Evolutionary conservation across 2,797 vertebrate species (phyloP).

Genomic region (Sitta carolinensis): DNA sequence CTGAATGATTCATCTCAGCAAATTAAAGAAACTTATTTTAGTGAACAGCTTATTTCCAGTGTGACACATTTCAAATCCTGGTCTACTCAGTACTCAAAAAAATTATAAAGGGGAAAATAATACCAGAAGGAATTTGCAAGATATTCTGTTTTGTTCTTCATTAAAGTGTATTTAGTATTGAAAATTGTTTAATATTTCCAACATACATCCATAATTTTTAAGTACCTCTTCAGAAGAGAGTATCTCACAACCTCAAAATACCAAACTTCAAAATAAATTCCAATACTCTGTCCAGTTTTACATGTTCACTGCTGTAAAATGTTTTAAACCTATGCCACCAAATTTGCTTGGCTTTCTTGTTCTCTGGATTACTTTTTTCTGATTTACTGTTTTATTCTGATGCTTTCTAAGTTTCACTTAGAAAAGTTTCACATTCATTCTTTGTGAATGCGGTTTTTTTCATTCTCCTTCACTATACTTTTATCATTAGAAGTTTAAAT

Average conservation of each 20-base stretch:
- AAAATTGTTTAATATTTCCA: not conserved
- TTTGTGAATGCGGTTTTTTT: no score
- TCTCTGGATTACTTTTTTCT: not conserved
- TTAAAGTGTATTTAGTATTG: not conserved
- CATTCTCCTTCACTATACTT: not conserved
- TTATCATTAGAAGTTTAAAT: not conserved
- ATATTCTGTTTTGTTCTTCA: not conserved
- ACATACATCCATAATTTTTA: not conserved
- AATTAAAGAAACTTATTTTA: not conserved
- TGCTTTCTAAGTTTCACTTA: not conserved
- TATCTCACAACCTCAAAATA: not conserved
- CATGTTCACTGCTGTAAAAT: not conserved
- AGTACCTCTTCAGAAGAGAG: not conserved
- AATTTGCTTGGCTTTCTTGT: not conserved
- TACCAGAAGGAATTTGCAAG: not conserved
- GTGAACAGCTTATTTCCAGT: not conserved
- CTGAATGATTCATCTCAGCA: not conserved
- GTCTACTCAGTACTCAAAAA: not conserved
- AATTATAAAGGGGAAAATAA: not conserved
- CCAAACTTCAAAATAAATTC: not conserved
- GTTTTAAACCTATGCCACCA: not conserved
- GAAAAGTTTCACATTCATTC: not conserved
- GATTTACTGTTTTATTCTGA: not conserved
- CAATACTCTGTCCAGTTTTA: not conserved
- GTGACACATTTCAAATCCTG: not conserved